phyloP scores from a whole-genome alignment of 2,113 vertebrate genomes.

The Tupaia chinensis region DNA sequence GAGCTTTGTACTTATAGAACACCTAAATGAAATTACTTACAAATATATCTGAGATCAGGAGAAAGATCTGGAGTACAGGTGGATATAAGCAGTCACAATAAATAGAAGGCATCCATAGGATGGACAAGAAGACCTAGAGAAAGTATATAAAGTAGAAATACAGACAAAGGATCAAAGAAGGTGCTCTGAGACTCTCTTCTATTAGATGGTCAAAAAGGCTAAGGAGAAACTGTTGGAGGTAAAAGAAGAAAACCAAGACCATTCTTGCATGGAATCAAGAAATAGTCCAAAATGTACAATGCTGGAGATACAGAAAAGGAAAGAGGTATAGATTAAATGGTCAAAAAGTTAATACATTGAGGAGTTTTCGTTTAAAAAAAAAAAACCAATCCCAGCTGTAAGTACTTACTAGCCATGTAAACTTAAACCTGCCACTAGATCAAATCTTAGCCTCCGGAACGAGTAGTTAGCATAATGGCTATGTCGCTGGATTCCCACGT shows the following conservation, averaged over 20 bases:
- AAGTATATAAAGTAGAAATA: conserved; percentile 4
- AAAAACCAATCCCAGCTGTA: not conserved
- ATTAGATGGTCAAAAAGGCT: not conserved
- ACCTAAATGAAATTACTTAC: not conserved
- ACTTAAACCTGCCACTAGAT: not conserved
- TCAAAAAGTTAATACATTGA: conserved; percentile 18
- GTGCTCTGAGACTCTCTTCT: not conserved
- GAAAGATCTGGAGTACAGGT: not conserved
- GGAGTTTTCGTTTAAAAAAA: not conserved
- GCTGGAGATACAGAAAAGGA: not conserved
- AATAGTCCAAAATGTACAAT: conserved; percentile 1
- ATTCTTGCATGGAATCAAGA: not conserved
- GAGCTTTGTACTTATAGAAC: not conserved
- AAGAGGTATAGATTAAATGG: not conserved
- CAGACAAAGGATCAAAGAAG: not conserved
- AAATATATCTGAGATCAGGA: conserved; percentile 15
- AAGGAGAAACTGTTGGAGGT: conserved; percentile 1
- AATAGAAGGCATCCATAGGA: not conserved
- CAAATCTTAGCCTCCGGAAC: not conserved
- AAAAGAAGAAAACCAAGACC: not conserved
- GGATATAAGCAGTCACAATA: not conserved
- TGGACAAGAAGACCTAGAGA: not conserved
- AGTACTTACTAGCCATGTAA: not conserved
- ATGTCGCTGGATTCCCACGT: no score
- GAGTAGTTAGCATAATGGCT: no score